These are phyloP conservation scores for Notarius quadriscutis DNA, from an alignment of 2,113 vertebrate species.

Conservation along the genomic window DNA sequence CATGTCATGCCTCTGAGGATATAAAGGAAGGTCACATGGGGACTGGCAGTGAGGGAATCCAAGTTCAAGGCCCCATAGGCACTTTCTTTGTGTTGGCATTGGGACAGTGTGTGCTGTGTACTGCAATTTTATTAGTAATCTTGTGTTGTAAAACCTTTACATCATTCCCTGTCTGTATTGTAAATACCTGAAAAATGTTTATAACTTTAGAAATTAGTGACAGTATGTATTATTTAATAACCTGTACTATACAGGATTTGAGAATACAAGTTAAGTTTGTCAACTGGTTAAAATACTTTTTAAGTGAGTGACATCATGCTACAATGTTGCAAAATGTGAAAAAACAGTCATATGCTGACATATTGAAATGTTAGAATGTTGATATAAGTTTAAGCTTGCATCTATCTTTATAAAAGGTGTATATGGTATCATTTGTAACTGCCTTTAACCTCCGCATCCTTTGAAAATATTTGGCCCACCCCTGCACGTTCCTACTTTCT, in stretches of 20 bases:
- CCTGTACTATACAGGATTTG: neutral
- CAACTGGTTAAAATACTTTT: neutral
- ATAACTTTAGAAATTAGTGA: neutral
- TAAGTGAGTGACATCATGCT: neutral
- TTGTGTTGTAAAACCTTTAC: neutral
- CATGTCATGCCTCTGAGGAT: conserved; percentile 61
- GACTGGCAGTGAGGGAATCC: conserved; percentile 60
- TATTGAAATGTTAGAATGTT: neutral
- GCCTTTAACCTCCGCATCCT: neutral
- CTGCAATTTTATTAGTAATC: neutral
- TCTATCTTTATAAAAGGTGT: neutral
- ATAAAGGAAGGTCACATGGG: conserved; percentile 39
- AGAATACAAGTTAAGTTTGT: neutral
- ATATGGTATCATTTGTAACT: neutral
- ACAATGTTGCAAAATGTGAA: neutral
- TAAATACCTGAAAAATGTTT: neutral
- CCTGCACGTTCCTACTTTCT: neutral
- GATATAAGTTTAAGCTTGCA: neutral
- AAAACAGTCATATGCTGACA: neutral
- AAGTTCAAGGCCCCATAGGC: conserved; percentile 62
- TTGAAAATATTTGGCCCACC: neutral
- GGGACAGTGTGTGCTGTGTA: neutral
- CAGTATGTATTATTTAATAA: neutral
- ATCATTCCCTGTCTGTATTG: neutral
- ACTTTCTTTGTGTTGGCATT: conserved; percentile 20